These are phyloP conservation scores for Venusia cambrica DNA, from an alignment of 2,888 invertebrate species.

Conservation along the genomic window DNA sequence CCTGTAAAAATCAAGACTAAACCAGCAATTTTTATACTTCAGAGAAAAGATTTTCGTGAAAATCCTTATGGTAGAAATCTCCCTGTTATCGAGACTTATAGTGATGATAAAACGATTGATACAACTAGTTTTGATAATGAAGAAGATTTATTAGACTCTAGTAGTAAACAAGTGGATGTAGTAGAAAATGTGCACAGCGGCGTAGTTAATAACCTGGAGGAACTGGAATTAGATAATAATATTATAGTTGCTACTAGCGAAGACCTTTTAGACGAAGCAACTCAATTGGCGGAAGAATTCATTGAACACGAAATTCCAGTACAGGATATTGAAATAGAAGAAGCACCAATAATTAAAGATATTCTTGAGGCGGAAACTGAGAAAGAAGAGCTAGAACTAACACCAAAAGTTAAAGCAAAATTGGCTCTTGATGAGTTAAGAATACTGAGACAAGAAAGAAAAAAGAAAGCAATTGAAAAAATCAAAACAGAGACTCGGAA, in stretches of 20 bases:
- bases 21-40: slow-evolving; percentile 90
- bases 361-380: slow-evolving; percentile 5
- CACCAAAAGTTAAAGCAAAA: slow-evolving; percentile 44
- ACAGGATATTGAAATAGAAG: slow-evolving; percentile 5
- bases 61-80: slow-evolving; percentile 47
- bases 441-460: slow-evolving; percentile 55
- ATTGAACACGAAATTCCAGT: slow-evolving; percentile 12
- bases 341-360: slow-evolving; percentile 14
- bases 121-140: slow-evolving; percentile 22
- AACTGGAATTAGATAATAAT: slow-evolving; percentile 21
- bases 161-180: slow-evolving; percentile 8
- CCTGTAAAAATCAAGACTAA: slow-evolving; percentile 91
- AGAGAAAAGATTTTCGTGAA: slow-evolving; percentile 81
- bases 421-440: slow-evolving; percentile 57
- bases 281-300: slow-evolving; percentile 20
- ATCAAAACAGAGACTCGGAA: slow-evolving; percentile 71
- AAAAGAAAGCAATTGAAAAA: slow-evolving; percentile 68
- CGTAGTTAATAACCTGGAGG: slow-evolving; percentile 17
- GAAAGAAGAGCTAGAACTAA: slow-evolving; percentile 14
- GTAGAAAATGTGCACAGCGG: slow-evolving; percentile 18
- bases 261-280: slow-evolving; percentile 6
- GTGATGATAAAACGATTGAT: slow-evolving; percentile 26
- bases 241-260: slow-evolving; percentile 11
- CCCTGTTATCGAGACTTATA: slow-evolving; percentile 20
- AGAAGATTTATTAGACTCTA: slow-evolving; percentile 9